Base-by-base conservation (phyloP, 2,797 vertebrate species). In the Sebastes reedi region DNA sequence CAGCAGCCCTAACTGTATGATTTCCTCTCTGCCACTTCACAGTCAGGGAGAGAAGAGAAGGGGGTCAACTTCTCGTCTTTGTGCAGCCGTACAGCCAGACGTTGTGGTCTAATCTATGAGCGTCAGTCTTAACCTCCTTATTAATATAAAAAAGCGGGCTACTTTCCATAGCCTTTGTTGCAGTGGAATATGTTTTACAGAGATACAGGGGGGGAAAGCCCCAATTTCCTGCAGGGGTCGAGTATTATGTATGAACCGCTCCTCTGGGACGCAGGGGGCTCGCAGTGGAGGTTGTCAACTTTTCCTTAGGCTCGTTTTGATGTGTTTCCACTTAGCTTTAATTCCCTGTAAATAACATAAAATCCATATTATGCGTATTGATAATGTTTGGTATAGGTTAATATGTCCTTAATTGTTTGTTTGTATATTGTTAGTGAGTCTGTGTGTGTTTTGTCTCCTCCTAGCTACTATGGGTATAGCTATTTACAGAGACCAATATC, bases 101-200 rank as follows among this genome's bases (percentile, higher is more conserved):
- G 52, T 79, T 80, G 87, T 88, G 83, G 85, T 85, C 89, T 94
- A 92, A 93, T 94, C 94, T 94, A 66, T 29, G 80, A 87, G 88
- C 82, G 60, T 94, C 92, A 93, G 93, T 90, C 87, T 90, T 92
- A 91, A 90, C 86, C 87, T 92, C 87, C 93, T 94, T 92, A 92
- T 91, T 92, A 91, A 88, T 92, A 85, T 87, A 84, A 87, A 91
- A 89, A 89, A 90, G 77, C 67, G 14, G 81, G 86, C 85, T 90
- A 72, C 85, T 94, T 86, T 91, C 85, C 86, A 89, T 80, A 85
- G 85, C 90, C 88, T 90, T 94, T 94, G 91, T 92, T 90, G 75
- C 79, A 67, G 75, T 72, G 84, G 91, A 86, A 90, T 92, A 91
- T 93, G 92, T 93, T 94, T 92, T 76, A 86, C 82, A 89, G 90